Evolutionary conservation across 2,888 invertebrate genomes (phyloP).

Genomic region (Cybosia mesomella): DNA sequence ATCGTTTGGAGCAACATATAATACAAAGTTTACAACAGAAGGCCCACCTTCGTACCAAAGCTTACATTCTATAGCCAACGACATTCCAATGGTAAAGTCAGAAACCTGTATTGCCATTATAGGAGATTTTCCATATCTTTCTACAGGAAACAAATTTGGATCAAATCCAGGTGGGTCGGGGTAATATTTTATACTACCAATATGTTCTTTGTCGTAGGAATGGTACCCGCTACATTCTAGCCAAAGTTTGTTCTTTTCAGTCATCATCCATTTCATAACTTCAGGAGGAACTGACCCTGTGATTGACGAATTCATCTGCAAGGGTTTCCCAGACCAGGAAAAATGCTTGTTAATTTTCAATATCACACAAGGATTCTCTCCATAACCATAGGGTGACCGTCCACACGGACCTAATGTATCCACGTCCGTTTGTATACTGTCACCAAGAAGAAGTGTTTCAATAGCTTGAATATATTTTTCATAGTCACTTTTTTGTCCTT

Average conservation of each 20-base stretch:
- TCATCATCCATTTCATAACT: constrained; percentile 66
- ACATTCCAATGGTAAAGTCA: constrained; percentile 71
- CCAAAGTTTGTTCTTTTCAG: constrained; percentile 66
- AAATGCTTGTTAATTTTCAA: constrained; percentile 74
- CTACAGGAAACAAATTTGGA: constrained; percentile 65
- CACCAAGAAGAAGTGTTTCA: constrained; percentile 60
- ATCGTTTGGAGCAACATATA: constrained; percentile 68
- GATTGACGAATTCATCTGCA: constrained; percentile 56
- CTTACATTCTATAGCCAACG: constrained; percentile 72
- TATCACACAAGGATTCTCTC: constrained; percentile 72
- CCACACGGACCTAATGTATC: constrained; percentile 73
- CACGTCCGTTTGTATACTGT: constrained; percentile 56
- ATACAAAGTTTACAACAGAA: constrained; percentile 67
- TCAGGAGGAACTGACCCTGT: constrained; percentile 57
- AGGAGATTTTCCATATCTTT: constrained; percentile 57
- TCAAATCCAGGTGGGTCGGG: constrained; percentile 79
- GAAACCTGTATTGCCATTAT: constrained; percentile 74
- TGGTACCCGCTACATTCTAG: constrained; percentile 71
- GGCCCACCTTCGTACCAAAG: constrained; percentile 74
- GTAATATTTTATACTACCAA: constrained; percentile 71
- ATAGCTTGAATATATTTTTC: constrained; percentile 69
- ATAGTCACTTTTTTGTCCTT: constrained; percentile 59
- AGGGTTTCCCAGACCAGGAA: constrained; percentile 71
- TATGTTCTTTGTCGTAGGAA: constrained; percentile 75
- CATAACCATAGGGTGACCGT: constrained; percentile 73